Conservation (phyloP, 2,797 vertebrate species). For the Smutsia temminckii region DNA sequence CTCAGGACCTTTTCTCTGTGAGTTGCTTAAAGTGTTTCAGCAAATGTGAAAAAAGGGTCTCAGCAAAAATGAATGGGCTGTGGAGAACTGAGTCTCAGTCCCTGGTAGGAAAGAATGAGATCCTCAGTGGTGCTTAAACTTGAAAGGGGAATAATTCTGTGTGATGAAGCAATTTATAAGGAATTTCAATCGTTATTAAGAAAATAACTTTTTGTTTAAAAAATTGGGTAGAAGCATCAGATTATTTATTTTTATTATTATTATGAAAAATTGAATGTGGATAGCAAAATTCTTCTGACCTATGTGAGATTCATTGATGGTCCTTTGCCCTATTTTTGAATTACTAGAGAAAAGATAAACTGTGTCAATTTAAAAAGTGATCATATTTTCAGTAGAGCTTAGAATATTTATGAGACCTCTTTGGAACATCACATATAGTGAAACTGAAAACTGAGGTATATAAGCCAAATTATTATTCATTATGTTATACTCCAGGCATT, state of each 20-base stretch:
- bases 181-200: background rate
- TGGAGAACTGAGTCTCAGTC: background rate
- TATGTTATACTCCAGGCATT: background rate
- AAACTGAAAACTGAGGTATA: constrained; percentile 3
- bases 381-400: background rate
- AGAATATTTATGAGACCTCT: background rate
- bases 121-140: background rate
- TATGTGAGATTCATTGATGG: background rate
- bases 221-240: background rate
- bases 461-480: background rate
- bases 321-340: background rate
- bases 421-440: background rate
- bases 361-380: constrained; percentile 8
- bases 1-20: background rate
- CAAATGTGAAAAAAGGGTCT: background rate
- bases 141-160: background rate
- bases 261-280: background rate
- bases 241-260: background rate
- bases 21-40: background rate
- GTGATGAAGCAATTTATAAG: background rate
- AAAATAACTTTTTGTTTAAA: background rate
- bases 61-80: background rate
- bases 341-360: background rate
- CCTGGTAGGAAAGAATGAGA: background rate
- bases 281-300: background rate